These are phyloP conservation scores for Epiperipatus broadwayi DNA, from an alignment of 2,888 invertebrate species.

Conservation along the genomic window DNA sequence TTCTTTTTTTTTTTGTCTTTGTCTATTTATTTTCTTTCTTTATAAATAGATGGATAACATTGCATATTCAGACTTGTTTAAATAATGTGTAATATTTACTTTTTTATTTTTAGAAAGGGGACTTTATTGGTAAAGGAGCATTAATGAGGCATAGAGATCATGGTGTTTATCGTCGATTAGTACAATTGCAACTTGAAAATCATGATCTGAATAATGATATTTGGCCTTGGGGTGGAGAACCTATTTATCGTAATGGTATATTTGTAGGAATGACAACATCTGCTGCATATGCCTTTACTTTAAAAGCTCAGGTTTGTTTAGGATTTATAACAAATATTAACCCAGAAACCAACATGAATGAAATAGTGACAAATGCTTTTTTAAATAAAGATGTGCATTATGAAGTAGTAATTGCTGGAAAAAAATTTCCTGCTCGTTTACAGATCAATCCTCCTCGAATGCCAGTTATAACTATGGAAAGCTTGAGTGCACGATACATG, in stretches of 20 bases:
- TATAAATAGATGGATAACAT: too few relatives aligned
- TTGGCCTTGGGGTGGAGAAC: constrained; percentile 51
- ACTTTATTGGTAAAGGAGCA: constrained; percentile 46
- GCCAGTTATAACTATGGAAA: constrained; percentile 23
- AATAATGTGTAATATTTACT: too few relatives aligned
- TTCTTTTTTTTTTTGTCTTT: too few relatives aligned
- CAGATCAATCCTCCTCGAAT: constrained; percentile 42
- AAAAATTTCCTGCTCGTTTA: constrained; percentile 38
- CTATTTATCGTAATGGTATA: constrained; percentile 43
- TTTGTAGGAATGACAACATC: constrained; percentile 46
- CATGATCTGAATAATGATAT: constrained; percentile 42
- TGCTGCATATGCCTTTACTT: constrained; percentile 45
- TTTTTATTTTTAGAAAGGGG: constrained; percentile 29
- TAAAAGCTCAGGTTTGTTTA: constrained; percentile 42
- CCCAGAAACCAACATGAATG: constrained; percentile 22
- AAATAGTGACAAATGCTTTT: constrained; percentile 23
- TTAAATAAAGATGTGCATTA: constrained; percentile 37
- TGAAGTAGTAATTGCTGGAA: constrained; percentile 49
- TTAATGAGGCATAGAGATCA: constrained; percentile 39
- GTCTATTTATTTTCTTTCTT: too few relatives aligned
- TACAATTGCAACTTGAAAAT: constrained; percentile 41
- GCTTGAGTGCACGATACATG: constrained; percentile 16
- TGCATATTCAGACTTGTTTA: too few relatives aligned
- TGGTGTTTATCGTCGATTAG: constrained; percentile 41
- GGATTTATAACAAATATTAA: constrained; percentile 40